Conservation (phyloP, 2,113 vertebrate species). For the Marmota flaviventris region DNA sequence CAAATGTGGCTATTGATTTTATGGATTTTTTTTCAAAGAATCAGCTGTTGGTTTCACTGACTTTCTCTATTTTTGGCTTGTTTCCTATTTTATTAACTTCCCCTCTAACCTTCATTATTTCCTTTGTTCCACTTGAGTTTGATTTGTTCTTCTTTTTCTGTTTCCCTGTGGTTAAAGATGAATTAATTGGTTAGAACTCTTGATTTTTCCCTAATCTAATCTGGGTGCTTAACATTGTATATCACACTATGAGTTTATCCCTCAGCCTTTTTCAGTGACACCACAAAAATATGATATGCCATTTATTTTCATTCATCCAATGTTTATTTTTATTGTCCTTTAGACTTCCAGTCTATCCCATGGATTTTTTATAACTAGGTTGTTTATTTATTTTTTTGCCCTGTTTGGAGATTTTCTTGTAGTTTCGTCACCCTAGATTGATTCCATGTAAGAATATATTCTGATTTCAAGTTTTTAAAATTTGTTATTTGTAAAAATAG, state of each 20-base stretch:
- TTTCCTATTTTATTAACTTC: constrained; percentile 6
- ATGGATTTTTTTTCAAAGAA: constrained; percentile 24
- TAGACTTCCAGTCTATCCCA: background rate
- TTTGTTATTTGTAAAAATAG: background rate
- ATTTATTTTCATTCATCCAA: background rate
- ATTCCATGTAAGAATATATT: background rate
- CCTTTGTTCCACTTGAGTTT: background rate
- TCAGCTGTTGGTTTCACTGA: background rate
- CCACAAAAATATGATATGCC: background rate
- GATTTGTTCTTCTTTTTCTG: background rate
- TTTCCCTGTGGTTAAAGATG: background rate
- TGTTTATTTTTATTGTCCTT: background rate
- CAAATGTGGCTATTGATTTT: background rate
- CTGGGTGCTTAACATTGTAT: background rate
- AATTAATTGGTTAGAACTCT: background rate
- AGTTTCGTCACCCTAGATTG: background rate
- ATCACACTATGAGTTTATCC: background rate
- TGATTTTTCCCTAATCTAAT: background rate
- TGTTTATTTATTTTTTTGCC: background rate
- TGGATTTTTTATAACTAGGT: background rate
- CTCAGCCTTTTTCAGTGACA: background rate
- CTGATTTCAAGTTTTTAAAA: background rate
- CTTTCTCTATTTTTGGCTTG: constrained; percentile 6
- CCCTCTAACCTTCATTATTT: constrained; percentile 1
- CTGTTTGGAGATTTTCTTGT: background rate